Percentiles rank a stretch among this genome's conserved stretches.
Conservation (phyloP, 2,797 vertebrate genomes). For the Crocodylus rhombifer region DNA sequence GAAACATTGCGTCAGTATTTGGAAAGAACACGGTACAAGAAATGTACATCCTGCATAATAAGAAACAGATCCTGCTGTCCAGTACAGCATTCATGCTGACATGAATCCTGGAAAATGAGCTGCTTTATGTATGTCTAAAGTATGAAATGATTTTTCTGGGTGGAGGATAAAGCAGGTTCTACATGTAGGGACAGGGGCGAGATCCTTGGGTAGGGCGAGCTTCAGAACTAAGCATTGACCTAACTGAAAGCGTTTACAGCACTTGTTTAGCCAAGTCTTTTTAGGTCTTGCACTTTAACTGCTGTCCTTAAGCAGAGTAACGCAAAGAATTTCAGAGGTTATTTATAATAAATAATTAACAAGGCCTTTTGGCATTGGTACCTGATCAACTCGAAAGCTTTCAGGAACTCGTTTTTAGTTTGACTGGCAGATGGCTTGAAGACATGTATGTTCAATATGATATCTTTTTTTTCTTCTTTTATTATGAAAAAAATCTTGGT, state of each 20-base stretch:
- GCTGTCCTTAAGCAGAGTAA: not conserved
- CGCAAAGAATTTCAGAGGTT: not conserved
- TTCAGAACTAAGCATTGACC: not conserved
- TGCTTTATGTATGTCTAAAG: accelerated
- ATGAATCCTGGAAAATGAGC: not conserved
- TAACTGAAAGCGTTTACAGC: not conserved
- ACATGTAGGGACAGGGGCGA: not conserved
- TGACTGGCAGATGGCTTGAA: not conserved
- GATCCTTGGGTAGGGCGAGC: not conserved
- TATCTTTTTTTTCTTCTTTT: not conserved
- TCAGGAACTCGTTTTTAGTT: conserved; percentile 14
- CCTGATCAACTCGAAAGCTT: conserved; percentile 44
- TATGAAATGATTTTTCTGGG: not conserved
- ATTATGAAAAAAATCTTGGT: not conserved
- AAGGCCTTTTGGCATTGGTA: not conserved
- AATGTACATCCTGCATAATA: not conserved
- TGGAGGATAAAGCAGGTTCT: not conserved
- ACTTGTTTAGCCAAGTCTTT: not conserved
- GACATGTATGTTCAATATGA: conserved; percentile 43
- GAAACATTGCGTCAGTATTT: not conserved
- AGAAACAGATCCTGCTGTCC: accelerated
- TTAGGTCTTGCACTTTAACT: not conserved
- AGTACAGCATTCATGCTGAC: not conserved
- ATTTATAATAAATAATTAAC: not conserved
- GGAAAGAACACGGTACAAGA: not conserved